Evolutionary conservation across 1,140 invertebrate species (phyloP).

Genomic region (Brachystomella parvula): DNA sequence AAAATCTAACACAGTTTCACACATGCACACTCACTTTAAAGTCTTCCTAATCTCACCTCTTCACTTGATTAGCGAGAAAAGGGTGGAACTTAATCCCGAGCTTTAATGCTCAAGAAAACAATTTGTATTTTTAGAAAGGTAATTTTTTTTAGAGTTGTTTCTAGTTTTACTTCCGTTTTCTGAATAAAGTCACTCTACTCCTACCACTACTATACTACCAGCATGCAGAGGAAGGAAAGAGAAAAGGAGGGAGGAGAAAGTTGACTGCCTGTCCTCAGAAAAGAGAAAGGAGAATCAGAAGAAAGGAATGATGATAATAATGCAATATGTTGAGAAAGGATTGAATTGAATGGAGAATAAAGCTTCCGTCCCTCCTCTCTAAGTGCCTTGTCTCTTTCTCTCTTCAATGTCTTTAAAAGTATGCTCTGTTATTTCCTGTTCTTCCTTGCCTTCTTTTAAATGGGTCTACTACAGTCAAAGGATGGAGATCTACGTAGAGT

Average conservation of each 20-base stretch:
- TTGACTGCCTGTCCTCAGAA: constrained; percentile 8
- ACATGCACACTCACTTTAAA: not conserved
- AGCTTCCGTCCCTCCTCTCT: not conserved
- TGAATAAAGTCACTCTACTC: constrained; percentile 6
- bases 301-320: constrained; percentile 9
- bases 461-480: no score
- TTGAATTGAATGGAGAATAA: constrained; percentile 4
- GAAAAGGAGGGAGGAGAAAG: constrained; percentile 11
- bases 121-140: no score
- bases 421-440: not conserved
- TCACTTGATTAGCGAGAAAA: constrained; percentile 2
- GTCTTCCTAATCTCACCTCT: not conserved
- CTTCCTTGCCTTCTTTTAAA: not conserved
- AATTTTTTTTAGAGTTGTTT: no score
- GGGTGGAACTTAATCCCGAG: no score
- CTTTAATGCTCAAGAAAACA: no score
- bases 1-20: no score
- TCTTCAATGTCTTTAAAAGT: not conserved
- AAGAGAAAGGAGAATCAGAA: no score
- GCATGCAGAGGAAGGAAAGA: not conserved
- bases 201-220: no score
- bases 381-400: not conserved
- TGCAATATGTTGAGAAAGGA: not conserved
- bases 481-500: no score
- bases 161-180: not conserved